Evolutionary conservation across 35 echinoderm and acorn worm species (phyloP).

Genomic region (Apostichopus californicus): DNA sequence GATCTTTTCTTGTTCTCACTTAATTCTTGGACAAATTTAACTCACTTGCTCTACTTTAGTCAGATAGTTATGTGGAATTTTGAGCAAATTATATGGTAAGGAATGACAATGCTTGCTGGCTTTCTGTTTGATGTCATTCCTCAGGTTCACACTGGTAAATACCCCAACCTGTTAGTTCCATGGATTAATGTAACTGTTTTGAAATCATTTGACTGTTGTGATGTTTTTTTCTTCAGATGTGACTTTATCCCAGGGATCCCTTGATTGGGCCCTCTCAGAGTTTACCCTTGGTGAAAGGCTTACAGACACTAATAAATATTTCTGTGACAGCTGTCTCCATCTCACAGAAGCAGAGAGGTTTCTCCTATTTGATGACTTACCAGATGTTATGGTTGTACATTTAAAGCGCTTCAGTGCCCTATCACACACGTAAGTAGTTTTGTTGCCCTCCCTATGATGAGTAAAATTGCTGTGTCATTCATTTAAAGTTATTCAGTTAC

Average conservation of each 20-base stretch:
- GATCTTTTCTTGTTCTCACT: too few species aligned
- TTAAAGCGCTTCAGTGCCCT: constrained; percentile 89
- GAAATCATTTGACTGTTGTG: too few species aligned
- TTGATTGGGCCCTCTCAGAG: constrained; percentile 90
- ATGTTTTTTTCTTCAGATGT: constrained; percentile 44
- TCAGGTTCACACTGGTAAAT: background rate
- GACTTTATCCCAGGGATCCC: constrained; percentile 55
- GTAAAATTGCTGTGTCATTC: too few species aligned
- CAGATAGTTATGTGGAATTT: too few species aligned
- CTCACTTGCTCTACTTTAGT: too few species aligned
- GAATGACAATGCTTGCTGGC: too few species aligned
- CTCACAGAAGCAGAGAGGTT: constrained; percentile 82
- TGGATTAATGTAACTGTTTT: too few species aligned
- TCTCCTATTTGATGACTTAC: constrained; percentile 85
- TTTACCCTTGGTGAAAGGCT: constrained; percentile 84
- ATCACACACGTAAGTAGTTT: constrained; percentile 61
- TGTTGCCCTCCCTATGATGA: too few species aligned
- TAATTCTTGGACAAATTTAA: too few species aligned
- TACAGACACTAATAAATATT: constrained; percentile 96
- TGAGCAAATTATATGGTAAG: too few species aligned
- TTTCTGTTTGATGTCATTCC: too few species aligned
- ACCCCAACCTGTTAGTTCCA: background rate
- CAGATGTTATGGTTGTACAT: constrained; percentile 74
- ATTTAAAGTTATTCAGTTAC: background rate
- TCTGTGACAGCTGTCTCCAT: constrained; percentile 82